A percentile compares a stretch with the other conserved stretches of the same genome.
Evolutionary conservation across 2,113 vertebrate genomes (phyloP).

Genomic region (Rattus rattus): DNA sequence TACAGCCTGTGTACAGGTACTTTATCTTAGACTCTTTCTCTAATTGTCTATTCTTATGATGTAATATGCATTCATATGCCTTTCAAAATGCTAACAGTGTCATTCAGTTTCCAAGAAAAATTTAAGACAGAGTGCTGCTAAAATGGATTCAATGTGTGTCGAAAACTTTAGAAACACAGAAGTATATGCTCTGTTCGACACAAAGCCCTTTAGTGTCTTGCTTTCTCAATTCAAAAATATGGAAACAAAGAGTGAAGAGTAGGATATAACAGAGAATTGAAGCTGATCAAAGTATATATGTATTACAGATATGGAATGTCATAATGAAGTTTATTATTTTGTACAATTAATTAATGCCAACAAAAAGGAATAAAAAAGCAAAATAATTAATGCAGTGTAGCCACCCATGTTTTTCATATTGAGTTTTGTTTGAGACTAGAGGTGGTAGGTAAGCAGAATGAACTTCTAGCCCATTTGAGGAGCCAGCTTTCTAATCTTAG

Average conservation of each 20-base stretch:
- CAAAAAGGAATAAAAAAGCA: background rate
- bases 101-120: constrained; percentile 78
- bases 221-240: background rate
- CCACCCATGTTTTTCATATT: background rate
- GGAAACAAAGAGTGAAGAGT: constrained; percentile 8
- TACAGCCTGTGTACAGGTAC: constrained; percentile 85
- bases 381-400: constrained; percentile 57
- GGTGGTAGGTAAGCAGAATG: background rate
- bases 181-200: constrained; percentile 40
- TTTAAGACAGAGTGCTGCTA: constrained; percentile 72
- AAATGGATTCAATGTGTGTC: constrained; percentile 74
- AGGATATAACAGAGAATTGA: background rate
- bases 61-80: constrained; percentile 82
- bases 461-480: background rate
- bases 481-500: background rate
- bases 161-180: constrained; percentile 55
- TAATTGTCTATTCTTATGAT: constrained; percentile 86
- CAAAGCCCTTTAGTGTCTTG: constrained; percentile 61
- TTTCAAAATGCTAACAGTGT: constrained; percentile 83
- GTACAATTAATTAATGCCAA: background rate
- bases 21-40: constrained; percentile 84
- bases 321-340: background rate
- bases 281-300: background rate
- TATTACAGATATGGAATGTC: background rate
- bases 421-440: constrained; percentile 38